Conservation (phyloP, 1,140 invertebrate species). For the Grapholita molesta region DNA sequence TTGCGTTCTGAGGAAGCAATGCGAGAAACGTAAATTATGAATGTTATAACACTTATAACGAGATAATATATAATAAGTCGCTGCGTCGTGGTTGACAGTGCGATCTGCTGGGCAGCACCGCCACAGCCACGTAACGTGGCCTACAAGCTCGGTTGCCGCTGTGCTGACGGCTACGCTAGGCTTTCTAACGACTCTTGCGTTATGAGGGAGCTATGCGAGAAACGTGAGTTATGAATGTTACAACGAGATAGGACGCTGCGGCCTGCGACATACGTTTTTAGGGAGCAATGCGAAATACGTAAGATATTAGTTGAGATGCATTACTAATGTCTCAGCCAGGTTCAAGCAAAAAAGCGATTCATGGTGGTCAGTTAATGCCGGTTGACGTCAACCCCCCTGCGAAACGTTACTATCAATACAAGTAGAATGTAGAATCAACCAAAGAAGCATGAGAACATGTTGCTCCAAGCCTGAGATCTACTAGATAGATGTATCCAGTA, state of each 20-base stretch:
- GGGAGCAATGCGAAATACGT: too few species aligned
- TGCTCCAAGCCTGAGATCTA: too few species aligned
- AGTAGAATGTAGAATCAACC: too few species aligned
- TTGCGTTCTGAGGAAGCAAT: conserved; percentile 27
- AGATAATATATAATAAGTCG: conserved; percentile 20
- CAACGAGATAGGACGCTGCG: neutral
- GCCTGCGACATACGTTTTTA: too few species aligned
- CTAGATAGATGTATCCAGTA: too few species aligned
- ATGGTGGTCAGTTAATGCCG: too few species aligned
- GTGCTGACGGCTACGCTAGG: conserved; percentile 28
- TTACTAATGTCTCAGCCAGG: too few species aligned
- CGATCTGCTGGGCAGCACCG: conserved; percentile 19
- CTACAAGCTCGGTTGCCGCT: conserved; percentile 30
- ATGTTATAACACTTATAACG: neutral
- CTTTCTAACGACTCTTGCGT: conserved; percentile 24
- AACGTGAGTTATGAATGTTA: conserved; percentile 7
- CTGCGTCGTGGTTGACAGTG: conserved; percentile 22
- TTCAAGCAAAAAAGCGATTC: too few species aligned
- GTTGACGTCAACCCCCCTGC: too few species aligned
- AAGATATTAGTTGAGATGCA: too few species aligned
- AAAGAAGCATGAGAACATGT: too few species aligned
- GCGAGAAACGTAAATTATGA: conserved; percentile 21
- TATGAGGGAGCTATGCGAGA: conserved; percentile 24
- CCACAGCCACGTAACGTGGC: conserved; percentile 24
- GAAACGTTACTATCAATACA: too few species aligned